Evolutionary conservation across 2,797 vertebrate species (phyloP), one percentile per base, ranked within the genome.

Genomic region (Paratrypauchen microcephalus): DNA sequence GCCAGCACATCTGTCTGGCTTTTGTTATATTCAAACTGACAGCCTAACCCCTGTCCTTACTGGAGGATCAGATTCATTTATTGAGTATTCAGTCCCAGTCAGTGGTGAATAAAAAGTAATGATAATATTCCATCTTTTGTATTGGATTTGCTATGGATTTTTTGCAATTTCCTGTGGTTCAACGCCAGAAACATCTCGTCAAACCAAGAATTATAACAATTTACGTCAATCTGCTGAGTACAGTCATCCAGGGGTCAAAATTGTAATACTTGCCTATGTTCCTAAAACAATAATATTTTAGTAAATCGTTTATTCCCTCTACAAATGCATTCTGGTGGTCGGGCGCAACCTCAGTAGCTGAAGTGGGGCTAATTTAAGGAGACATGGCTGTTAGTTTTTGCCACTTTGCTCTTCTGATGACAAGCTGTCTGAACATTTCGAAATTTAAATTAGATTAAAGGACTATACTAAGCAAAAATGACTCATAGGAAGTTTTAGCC

Each of bases 11-110:
- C 39, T 63, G 61, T 47, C 23, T 21, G 39, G 11, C 13, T 45
- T 39, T 36, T 23, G 61, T 16, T 63, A 15, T 23, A 63, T 45
- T 45, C 39, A 63, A 47, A 63, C 12, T 63, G 39, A 63, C 36
- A 45, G 8, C 5, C 23, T 23, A 16, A 63, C 4, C 59, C 15
- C 4, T 41, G 21, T 61, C 21, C 24, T 6, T 23, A 47, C n/a
- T 63, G 12, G 39, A 45, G 21, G 61, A 63, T 41, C 36, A 16
- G 39, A 61, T 61, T 61, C 59, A 11, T 61, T 11, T 61, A 32
- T 61, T 2, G 12, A 62, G 18, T 23, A 23, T 62, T 62, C 32
- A 41, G 58, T 36, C 58, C 58, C 59, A 52, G 11, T 39, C n/a
- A 36, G 21, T 23, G 39, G 39, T 21, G 13, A 24, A 63, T 16